Evolutionary conservation across 1,140 invertebrate genomes (phyloP).

Genomic region (Drosophila tristis): DNA sequence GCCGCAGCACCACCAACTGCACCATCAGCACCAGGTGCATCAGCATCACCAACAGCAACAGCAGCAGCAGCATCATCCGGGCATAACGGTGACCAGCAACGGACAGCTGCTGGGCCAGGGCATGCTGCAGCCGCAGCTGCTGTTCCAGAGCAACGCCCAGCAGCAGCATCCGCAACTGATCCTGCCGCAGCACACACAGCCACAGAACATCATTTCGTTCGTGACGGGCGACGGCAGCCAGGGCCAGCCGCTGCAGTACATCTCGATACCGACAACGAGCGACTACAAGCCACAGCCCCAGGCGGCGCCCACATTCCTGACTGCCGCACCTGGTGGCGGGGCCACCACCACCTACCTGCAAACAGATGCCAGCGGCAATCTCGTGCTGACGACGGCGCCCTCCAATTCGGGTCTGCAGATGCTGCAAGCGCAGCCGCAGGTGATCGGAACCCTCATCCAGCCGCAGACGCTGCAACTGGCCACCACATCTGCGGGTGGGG

Average conservation of each 20-base stretch:
- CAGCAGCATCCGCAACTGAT: constrained; percentile 64
- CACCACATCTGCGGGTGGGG: constrained; percentile 81
- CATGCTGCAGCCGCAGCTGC: constrained; percentile 69
- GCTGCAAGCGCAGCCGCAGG: constrained; percentile 53
- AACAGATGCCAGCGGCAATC: constrained; percentile 79
- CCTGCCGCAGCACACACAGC: constrained; percentile 60
- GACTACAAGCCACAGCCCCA: constrained; percentile 73
- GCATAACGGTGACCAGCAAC: constrained; percentile 32
- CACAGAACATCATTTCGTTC: constrained; percentile 81
- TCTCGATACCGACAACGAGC: constrained; percentile 71
- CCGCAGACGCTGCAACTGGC: constrained; percentile 86
- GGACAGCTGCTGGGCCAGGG: constrained; percentile 73
- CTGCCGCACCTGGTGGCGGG: constrained; percentile 43
- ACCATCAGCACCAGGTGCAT: constrained; percentile 36
- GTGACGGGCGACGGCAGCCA: constrained; percentile 74
- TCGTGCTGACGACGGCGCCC: constrained; percentile 59
- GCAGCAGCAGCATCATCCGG: constrained; percentile 44
- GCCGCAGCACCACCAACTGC: constrained; percentile 33
- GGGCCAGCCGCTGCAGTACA: constrained; percentile 73
- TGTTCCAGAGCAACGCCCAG: constrained; percentile 66
- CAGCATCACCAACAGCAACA: constrained; percentile 48
- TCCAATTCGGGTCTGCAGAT: no score
- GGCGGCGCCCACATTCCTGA: constrained; percentile 68
- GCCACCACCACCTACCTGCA: constrained; percentile 72
- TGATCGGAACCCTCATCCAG: constrained; percentile 87